Conservation (phyloP, 2,797 vertebrate genomes). For the Siniperca obscura region DNA sequence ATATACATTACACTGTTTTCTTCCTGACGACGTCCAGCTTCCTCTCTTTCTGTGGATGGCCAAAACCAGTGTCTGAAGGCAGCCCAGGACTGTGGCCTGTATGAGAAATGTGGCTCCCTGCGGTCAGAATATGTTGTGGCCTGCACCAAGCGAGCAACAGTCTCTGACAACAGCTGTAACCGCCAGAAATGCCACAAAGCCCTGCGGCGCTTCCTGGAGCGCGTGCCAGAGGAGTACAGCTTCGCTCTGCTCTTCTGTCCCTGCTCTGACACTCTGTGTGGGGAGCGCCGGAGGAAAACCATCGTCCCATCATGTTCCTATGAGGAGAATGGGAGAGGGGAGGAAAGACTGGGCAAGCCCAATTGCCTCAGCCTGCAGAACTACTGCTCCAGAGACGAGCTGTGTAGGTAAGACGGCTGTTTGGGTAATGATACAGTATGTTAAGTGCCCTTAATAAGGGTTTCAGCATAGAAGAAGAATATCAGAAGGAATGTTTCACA, state of each 20-base stretch:
- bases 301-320: slow-evolving; percentile 96
- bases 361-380: slow-evolving; percentile 92
- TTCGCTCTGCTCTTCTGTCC: slow-evolving; percentile 94
- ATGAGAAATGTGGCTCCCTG: slow-evolving; percentile 91
- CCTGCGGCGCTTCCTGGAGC: slow-evolving; percentile 93
- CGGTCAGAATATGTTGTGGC: slow-evolving; percentile 91
- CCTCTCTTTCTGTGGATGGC: slow-evolving; percentile 80
- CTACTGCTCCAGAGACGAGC: slow-evolving; percentile 88
- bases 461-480: not conserved
- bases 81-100: slow-evolving; percentile 90
- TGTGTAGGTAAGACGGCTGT: slow-evolving; percentile 90
- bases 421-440: not conserved
- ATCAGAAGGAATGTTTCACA: not conserved
- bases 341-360: slow-evolving; percentile 83
- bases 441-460: not conserved
- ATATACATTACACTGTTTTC: not conserved
- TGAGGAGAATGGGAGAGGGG: slow-evolving; percentile 78
- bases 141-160: slow-evolving; percentile 85
- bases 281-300: slow-evolving; percentile 93
- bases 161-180: slow-evolving; percentile 87
- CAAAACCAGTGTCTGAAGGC: slow-evolving; percentile 94
- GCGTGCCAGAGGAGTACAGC: slow-evolving; percentile 90
- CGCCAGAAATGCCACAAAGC: slow-evolving; percentile 90
- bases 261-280: slow-evolving; percentile 90
- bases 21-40: slow-evolving; percentile 67